phyloP scores from a whole-genome alignment of 2,797 vertebrate species.

The Sebastes steindachneri region DNA sequence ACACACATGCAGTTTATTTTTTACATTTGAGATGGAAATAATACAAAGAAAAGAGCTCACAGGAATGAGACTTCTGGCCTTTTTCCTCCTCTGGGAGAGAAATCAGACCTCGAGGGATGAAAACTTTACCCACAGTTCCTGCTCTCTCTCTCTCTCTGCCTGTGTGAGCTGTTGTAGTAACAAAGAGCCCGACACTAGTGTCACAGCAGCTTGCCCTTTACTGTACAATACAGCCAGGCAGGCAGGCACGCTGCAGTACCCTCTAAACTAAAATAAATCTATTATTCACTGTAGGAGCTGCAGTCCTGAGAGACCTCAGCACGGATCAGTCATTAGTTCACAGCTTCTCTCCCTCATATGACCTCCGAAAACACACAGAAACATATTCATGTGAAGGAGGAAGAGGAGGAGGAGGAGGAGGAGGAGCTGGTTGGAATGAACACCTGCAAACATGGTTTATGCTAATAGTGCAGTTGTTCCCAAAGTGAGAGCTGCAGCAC shows the following conservation, averaged over 20 bases:
- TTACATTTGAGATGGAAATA: slow-evolving; percentile 23
- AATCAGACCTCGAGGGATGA: slow-evolving; percentile 29
- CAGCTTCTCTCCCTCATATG: background rate
- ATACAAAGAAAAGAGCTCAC: slow-evolving; percentile 1
- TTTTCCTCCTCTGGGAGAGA: slow-evolving; percentile 11
- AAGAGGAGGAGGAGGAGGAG: too few species aligned
- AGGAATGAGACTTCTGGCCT: slow-evolving; percentile 7
- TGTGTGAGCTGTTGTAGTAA: slow-evolving; percentile 25
- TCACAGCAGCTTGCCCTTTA: slow-evolving; percentile 26
- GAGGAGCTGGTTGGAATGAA: background rate
- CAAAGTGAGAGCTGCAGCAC: background rate
- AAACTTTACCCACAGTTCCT: slow-evolving; percentile 23
- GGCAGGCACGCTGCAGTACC: slow-evolving; percentile 22
- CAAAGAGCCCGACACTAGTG: slow-evolving; percentile 18
- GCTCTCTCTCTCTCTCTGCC: background rate
- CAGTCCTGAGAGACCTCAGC: slow-evolving; percentile 22
- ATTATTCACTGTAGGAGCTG: slow-evolving; percentile 40
- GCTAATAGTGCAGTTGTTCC: background rate
- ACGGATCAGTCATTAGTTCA: slow-evolving; percentile 21
- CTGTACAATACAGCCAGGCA: slow-evolving; percentile 21
- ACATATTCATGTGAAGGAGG: background rate
- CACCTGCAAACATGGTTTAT: background rate
- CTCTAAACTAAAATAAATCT: slow-evolving; percentile 20
- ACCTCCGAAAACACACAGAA: slow-evolving; percentile 26
- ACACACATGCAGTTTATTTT: background rate